Base-by-base conservation (phyloP, 2,888 invertebrate species). In the Mystacides longicornis region DNA sequence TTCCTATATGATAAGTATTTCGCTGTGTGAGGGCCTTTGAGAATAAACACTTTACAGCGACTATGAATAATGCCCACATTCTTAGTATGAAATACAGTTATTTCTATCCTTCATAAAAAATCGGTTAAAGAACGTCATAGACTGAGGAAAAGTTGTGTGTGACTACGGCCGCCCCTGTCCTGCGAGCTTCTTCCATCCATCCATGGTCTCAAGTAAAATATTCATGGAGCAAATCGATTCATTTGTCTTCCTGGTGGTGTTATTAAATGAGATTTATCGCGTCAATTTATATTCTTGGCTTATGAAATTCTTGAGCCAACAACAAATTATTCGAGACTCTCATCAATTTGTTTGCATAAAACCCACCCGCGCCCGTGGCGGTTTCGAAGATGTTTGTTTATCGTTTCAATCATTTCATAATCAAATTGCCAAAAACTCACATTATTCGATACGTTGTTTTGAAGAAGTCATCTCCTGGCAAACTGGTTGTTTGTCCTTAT, bases 221-320 rank as follows among this genome's bases (percentile, higher is more conserved):
- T 54, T 49, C 54, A 43, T 21, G 45, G 14, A 45, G 31, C 49
- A 50, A 54, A 54, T 50, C 45, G 43, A 49, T 50, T 33, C 45
- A 49, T 48, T 53, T 47, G 48, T 48, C 33, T 37, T 37, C 7
- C 33, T 37, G 37, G 37, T 31, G 50, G 33, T 4, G 31, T 19
- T 50, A 33, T 50, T 50, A 33, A 50, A 50, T 48, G 48, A 48
- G 48, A 48, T 48, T 48, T 48, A 48, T 48, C 48, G 23, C 22
- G 11, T 48, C 48, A 48, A 48, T 48, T 48, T 48, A 48, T 48
- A 48, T 48, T 18, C 48, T 5, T 18, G 21, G 23, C 23, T 48
- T 48, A 48, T 48, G 48, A 48, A 48, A 48, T 48, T 23, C 48
- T 23, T 48, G 23, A 46, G 46, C 19, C 16, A 21, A 21, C 20